phyloP scores from a whole-genome alignment of 2,888 invertebrate species.

The Netelia inedita region DNA sequence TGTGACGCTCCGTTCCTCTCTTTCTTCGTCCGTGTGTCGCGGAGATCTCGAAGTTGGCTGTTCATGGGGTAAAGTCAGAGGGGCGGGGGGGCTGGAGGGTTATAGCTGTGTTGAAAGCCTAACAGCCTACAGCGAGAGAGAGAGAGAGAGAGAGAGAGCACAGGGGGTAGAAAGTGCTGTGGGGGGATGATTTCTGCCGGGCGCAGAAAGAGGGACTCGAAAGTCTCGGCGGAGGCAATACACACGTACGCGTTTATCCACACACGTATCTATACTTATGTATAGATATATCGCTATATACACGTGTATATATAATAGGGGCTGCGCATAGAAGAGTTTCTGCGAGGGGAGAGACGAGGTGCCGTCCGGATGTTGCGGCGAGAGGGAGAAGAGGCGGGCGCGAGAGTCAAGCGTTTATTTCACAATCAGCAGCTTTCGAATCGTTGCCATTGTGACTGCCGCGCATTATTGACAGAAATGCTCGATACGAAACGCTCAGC shows the following conservation, averaged over 20 bases:
- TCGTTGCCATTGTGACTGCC: conserved; percentile 79
- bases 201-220: conserved; percentile 57
- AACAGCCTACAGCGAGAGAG: conserved; percentile 19
- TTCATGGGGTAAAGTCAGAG: conserved; percentile 3
- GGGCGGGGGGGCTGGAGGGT: conserved; percentile 32
- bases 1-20: conserved; percentile 43
- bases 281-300: not conserved
- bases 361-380: conserved; percentile 50
- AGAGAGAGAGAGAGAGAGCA: conserved; percentile 17
- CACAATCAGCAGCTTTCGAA: conserved; percentile 83
- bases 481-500: conserved; percentile 82
- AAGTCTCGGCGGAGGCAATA: conserved; percentile 34
- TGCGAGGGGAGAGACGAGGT: conserved; percentile 49
- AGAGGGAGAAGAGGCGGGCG: conserved; percentile 52
- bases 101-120: conserved; percentile 52
- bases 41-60: conserved; percentile 49
- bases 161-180: conserved; percentile 37
- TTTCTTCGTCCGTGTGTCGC: conserved; percentile 33
- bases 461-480: conserved; percentile 83
- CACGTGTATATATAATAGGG: conserved; percentile 9
- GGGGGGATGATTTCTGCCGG: conserved; percentile 58
- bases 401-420: conserved; percentile 80
- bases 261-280: not conserved
- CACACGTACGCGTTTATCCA: not conserved
- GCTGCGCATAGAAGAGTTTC: conserved; percentile 49